Evolutionary conservation across 2,797 vertebrate genomes (phyloP), one percentile per base, ranked within the genome.

Genomic region (Rhynchonycteris naso): DNA sequence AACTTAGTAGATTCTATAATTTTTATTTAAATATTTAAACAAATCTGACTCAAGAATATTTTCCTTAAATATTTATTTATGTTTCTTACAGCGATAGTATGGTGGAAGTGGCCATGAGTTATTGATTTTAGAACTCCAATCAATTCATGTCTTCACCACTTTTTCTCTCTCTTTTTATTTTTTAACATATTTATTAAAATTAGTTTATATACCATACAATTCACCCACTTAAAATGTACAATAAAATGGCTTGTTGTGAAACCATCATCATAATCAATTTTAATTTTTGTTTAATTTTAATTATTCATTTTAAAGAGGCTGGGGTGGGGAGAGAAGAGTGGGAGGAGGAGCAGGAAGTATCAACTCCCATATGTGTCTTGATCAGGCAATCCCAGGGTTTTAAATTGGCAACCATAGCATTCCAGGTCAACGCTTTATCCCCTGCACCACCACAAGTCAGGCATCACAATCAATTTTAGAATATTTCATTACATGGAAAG

Each of bases 1-100:
- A 90, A 72, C 0, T 19, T 15, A 79, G 13, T 74, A 19, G 26
- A 8, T 33, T 80, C 52, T 50, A 18, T 69, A 15, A 43, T 21
- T 95, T 92, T 83, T 47, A 74, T 50, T 81, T 91, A 89, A 9
- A 68, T 58, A 90, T n/a, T 85, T 88, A 58, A 79, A 38, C 5
- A 93, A 78, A 61, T 54, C 11, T 66, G 14, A 84, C 7, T 24
- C n/a, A 78, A 88, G 13, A 11, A 35, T 69, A 88, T 59, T 80
- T 92, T 92, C 2, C 24, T 92, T 81, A 1, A 74, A 7, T 65
- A 69, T 68, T 89, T 83, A 8, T 11, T 38, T 11, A 28, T 79
- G 10, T 54, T 7, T 74, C 18, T 61, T 59, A 69, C 22, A 18
- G 19, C 38, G 7, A 71, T 21, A n/a, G 4, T 2, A 63, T 65